phyloP scores from a whole-genome alignment of 2,797 vertebrate species.

The Notamacropus eugenii region DNA sequence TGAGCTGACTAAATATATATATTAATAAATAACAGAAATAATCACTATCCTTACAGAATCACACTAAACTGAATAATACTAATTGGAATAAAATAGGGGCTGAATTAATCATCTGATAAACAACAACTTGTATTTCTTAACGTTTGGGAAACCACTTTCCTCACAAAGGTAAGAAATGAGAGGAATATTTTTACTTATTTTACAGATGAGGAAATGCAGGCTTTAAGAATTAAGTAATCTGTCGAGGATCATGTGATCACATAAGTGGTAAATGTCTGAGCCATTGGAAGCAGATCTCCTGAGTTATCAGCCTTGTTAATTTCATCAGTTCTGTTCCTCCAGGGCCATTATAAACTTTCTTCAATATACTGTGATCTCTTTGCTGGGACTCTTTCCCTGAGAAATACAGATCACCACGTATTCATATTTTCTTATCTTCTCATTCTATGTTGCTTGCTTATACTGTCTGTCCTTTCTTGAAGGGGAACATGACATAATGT shows the following conservation, averaged over 20 bases:
- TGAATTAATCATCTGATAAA: background rate
- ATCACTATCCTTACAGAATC: background rate
- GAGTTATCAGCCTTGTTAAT: background rate
- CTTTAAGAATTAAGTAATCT: background rate
- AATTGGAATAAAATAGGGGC: background rate
- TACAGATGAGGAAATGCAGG: background rate
- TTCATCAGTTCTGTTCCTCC: background rate
- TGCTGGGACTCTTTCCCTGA: background rate
- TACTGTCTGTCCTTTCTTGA: too few relatives aligned
- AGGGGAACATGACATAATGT: background rate
- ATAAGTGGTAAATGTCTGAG: background rate
- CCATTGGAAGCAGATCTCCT: background rate
- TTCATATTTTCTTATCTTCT: background rate
- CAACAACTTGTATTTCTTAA: background rate
- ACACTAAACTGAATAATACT: background rate
- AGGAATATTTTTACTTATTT: too few relatives aligned
- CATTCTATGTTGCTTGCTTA: background rate
- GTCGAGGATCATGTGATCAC: background rate
- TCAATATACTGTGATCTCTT: background rate
- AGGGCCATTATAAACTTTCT: background rate
- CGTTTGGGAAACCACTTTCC: background rate
- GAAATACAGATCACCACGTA: background rate
- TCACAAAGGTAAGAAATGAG: background rate
- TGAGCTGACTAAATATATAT: background rate
- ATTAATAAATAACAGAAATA: background rate